phyloP scores from a whole-genome alignment of 2,113 vertebrate species.

The Jacana jacana region DNA sequence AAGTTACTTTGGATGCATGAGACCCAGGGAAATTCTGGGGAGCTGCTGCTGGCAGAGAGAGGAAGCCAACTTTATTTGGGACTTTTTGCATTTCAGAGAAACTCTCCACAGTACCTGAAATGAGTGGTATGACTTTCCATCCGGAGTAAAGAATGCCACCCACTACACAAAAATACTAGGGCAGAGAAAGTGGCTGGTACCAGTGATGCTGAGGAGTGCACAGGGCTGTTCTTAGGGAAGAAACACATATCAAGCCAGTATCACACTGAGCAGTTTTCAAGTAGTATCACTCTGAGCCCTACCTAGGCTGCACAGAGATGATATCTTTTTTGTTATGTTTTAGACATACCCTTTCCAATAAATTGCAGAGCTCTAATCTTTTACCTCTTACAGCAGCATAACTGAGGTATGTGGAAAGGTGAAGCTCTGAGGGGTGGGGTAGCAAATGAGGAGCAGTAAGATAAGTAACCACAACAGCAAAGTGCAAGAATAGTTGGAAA shows the following conservation, averaged over 20 bases:
- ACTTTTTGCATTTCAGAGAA: constrained; percentile 13
- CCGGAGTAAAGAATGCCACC: neutral
- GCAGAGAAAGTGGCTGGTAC: neutral
- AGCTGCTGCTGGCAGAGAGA: neutral
- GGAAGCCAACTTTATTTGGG: constrained; percentile 4
- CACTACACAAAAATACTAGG: neutral
- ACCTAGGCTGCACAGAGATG: neutral
- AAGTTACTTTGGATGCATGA: neutral
- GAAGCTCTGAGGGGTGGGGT: neutral
- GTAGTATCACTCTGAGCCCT: too few species aligned
- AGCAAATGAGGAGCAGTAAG: neutral
- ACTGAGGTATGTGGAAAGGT: neutral
- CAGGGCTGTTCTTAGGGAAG: neutral
- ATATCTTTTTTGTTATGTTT: neutral
- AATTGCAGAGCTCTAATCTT: neutral
- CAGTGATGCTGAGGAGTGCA: accelerated
- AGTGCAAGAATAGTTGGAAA: neutral
- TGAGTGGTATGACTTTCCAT: neutral
- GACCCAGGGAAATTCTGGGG: constrained; percentile 8
- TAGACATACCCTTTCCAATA: neutral
- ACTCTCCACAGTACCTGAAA: neutral
- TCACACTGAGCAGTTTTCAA: neutral
- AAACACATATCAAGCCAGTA: neutral
- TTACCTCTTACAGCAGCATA: neutral
- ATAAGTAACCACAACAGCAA: neutral